phyloP scores from a whole-genome alignment of 2,888 invertebrate species.

The Drosophila macrospina region DNA sequence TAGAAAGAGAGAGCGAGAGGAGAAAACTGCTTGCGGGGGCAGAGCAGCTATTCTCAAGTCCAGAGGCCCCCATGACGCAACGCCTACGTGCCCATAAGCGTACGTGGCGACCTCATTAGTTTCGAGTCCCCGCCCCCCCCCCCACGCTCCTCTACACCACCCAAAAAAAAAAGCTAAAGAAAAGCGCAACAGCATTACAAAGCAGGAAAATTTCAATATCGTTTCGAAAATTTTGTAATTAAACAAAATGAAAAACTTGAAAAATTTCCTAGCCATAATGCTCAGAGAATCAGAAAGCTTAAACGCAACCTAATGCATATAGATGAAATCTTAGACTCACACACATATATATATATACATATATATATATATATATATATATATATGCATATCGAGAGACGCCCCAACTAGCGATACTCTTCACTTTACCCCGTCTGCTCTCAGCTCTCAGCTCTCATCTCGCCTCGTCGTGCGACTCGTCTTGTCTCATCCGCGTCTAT shows the following conservation, averaged over 20 bases:
- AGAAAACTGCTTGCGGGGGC: not conserved
- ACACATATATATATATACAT: too few species aligned
- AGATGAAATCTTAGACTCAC: constrained; percentile 1
- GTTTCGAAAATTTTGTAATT: too few species aligned
- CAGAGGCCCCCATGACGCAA: constrained; percentile 56
- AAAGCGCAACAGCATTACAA: constrained; percentile 1
- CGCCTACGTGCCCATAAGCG: constrained; percentile 44
- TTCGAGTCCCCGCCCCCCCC: constrained; percentile 71
- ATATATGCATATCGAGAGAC: constrained; percentile 14
- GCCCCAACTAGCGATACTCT: constrained; percentile 43
- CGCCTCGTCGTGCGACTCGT: constrained; percentile 8
- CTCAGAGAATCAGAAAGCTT: constrained; percentile 52
- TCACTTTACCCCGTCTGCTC: constrained; percentile 15
- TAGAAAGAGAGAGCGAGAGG: not conserved
- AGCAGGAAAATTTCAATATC: not conserved
- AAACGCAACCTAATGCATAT: constrained; percentile 38
- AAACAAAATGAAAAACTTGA: constrained; percentile 1
- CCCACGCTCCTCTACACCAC: not conserved
- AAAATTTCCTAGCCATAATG: not conserved
- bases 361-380: not conserved
- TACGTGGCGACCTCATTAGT: constrained; percentile 75
- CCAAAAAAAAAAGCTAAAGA: constrained; percentile 5
- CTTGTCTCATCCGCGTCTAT: constrained; percentile 69
- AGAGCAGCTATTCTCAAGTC: constrained; percentile 30
- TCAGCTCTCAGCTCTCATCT: constrained; percentile 26